These are phyloP conservation scores for Paedocypris micromegethes DNA, from an alignment of 2,797 vertebrate species.

Conservation along the genomic window DNA sequence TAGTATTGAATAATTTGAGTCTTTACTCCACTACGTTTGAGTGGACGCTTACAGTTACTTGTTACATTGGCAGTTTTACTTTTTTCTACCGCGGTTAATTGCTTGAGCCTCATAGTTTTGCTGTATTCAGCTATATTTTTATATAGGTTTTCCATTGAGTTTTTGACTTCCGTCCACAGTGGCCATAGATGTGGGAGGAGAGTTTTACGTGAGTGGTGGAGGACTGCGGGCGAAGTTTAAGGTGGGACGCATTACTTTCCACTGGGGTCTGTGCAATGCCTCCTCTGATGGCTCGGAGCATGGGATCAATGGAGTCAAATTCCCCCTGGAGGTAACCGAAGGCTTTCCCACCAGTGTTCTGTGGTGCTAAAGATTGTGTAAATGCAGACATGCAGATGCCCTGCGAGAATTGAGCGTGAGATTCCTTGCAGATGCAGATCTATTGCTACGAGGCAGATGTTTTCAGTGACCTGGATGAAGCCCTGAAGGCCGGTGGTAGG, in stretches of 20 bases:
- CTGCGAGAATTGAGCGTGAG: no score
- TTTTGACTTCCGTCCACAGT: constrained; percentile 63
- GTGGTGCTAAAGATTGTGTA: no score
- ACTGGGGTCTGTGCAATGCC: constrained; percentile 94
- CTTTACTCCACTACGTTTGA: no score
- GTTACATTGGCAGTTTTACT: no score
- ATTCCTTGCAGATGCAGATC: constrained; percentile 86
- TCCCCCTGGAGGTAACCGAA: constrained; percentile 84
- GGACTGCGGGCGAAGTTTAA: constrained; percentile 80
- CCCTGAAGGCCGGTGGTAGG: constrained; percentile 78
- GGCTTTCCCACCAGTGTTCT: no score
- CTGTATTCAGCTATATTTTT: constrained; percentile 13
- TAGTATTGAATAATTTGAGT: no score
- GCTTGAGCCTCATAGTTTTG: no score
- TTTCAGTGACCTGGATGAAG: constrained; percentile 79
- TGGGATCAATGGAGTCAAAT: constrained; percentile 85
- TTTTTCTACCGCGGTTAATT: no score
- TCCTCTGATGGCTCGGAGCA: constrained; percentile 94
- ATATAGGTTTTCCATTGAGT: not conserved
- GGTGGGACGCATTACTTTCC: constrained; percentile 88
- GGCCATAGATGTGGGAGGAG: constrained; percentile 84
- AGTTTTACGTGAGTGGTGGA: constrained; percentile 86
- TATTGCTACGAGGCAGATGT: constrained; percentile 81
- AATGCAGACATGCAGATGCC: no score
- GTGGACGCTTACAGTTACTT: no score